phyloP scores from a whole-genome alignment of 2,797 vertebrate species.

The Buceros bicornis region DNA sequence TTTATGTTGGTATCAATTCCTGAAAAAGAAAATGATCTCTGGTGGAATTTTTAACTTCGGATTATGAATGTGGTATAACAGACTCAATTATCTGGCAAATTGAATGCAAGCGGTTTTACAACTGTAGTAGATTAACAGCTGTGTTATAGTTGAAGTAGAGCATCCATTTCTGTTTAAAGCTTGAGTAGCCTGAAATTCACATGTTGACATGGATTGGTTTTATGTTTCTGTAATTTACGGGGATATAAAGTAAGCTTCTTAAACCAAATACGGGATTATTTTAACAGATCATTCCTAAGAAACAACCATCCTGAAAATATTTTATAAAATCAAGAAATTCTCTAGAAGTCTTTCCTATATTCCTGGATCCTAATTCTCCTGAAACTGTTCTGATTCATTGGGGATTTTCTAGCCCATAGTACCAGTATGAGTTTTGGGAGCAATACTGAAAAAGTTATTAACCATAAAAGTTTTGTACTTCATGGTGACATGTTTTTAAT shows the following conservation, averaged over 20 bases:
- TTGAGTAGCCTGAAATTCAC: constrained; percentile 15
- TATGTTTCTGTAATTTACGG: background rate
- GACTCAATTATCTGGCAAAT: background rate
- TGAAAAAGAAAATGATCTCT: constrained; percentile 76
- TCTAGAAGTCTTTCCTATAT: background rate
- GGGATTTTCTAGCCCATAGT: background rate
- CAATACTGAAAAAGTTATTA: background rate
- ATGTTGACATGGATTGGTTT: background rate
- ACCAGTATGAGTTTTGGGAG: background rate
- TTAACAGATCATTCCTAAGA: background rate
- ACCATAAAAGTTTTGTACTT: background rate
- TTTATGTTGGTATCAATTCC: constrained; percentile 93
- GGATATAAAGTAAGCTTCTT: background rate
- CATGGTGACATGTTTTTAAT: background rate
- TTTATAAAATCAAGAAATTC: background rate
- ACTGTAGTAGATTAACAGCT: background rate
- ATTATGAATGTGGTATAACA: constrained; percentile 35
- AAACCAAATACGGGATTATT: background rate
- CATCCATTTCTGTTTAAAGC: constrained; percentile 10
- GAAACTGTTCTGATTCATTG: background rate
- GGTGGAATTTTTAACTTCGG: constrained; percentile 30
- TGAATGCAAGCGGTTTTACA: background rate
- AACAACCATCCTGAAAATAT: background rate
- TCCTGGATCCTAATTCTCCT: background rate
- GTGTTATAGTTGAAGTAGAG: background rate